Percentiles rank a stretch among this genome's conserved stretches.
These are phyloP conservation scores for Sebastes hopkinsi DNA, from an alignment of 2,797 vertebrate species.

Conservation along the genomic window DNA sequence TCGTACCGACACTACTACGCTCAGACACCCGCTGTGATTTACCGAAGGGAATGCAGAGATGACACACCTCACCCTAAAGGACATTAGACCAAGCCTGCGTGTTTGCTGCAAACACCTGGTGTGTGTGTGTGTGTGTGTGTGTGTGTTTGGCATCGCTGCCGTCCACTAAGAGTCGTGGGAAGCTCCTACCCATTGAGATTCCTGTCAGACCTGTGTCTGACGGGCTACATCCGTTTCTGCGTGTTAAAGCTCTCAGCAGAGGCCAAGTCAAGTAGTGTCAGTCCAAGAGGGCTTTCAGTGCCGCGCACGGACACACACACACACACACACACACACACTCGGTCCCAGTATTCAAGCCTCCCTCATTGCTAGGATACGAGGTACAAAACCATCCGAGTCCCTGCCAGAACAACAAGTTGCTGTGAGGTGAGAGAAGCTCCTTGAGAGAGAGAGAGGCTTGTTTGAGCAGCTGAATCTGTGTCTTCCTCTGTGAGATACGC, in stretches of 20 bases:
- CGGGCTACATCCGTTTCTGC: constrained; percentile 38
- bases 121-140: neutral
- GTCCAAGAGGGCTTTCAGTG: constrained; percentile 47
- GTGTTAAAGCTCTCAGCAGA: constrained; percentile 35
- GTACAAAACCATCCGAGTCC: constrained; percentile 45
- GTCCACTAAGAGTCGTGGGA: constrained; percentile 26
- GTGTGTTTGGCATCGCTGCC: neutral
- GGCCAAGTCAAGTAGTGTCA: constrained; percentile 51
- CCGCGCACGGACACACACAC: neutral
- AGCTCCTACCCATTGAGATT: constrained; percentile 48
- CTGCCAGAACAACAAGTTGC: constrained; percentile 33
- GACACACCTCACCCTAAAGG: neutral
- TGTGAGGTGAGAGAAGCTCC: constrained; percentile 26
- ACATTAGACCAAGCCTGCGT: neutral
- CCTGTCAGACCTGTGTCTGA: constrained; percentile 37
- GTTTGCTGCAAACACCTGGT: neutral
- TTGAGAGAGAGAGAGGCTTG: neutral
- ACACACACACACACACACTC: neutral
- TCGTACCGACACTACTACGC: neutral
- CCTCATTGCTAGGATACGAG: constrained; percentile 62
- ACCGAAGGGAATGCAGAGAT: neutral
- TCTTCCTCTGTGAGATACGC: neutral
- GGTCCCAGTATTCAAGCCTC: constrained; percentile 31
- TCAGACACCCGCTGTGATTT: neutral
- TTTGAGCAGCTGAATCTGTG: neutral